Conservation (phyloP, 2,888 invertebrate species). For the Ochropleura plecta region DNA sequence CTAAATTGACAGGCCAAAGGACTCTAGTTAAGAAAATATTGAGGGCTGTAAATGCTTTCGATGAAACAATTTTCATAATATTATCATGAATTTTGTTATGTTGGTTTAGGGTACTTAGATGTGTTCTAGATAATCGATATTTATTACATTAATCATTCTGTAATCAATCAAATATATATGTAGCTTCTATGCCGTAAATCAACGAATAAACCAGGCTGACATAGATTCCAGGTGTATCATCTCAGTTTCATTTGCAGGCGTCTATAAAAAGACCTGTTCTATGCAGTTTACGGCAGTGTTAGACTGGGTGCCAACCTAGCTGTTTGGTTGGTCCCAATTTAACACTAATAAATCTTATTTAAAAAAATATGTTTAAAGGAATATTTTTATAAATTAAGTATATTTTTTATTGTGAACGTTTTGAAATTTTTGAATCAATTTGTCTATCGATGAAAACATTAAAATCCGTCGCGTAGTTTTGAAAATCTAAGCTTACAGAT, state of each 20-base stretch:
- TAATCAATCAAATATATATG: background rate
- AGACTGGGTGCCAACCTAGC: background rate
- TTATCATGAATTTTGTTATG: conserved; percentile 1
- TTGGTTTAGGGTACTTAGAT: background rate
- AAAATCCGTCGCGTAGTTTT: too few species aligned
- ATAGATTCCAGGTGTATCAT: too few species aligned
- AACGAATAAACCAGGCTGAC: background rate
- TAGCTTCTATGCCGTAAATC: background rate
- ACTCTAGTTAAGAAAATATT: conserved; percentile 36
- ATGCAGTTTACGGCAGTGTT: conserved; percentile 7
- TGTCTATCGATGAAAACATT: too few species aligned
- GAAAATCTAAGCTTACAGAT: too few species aligned
- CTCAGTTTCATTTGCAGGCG: background rate
- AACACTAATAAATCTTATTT: background rate
- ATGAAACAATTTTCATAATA: conserved; percentile 16
- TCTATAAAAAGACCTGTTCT: conserved; percentile 1
- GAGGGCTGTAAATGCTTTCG: conserved; percentile 16
- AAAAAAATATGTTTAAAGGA: background rate
- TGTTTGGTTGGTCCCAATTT: background rate
- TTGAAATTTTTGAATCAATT: too few species aligned
- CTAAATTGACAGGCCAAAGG: conserved; percentile 45
- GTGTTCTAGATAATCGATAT: background rate
- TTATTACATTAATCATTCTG: background rate
- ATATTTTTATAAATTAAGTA: too few species aligned
- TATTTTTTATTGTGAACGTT: too few species aligned